A percentile compares a stretch with the other conserved stretches of the same genome.
phyloP scores from a whole-genome alignment of 2,113 vertebrate species.

The Brachirus orientalis region DNA sequence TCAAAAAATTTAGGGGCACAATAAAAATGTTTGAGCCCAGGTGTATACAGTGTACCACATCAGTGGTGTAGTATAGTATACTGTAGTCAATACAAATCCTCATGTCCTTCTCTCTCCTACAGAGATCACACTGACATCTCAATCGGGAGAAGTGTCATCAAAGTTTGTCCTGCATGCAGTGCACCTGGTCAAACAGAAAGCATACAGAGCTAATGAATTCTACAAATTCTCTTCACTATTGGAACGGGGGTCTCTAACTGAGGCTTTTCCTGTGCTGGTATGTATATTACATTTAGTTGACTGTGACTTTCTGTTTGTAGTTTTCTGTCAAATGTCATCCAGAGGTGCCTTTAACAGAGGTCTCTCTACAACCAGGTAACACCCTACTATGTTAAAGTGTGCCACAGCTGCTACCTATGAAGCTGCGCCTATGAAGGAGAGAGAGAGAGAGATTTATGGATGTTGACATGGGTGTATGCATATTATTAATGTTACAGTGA shows the following conservation, averaged over 20 bases:
- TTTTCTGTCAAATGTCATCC: no score
- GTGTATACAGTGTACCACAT: no score
- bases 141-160: slow-evolving; percentile 92
- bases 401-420: no score
- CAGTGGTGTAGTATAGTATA: no score
- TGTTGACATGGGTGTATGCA: background rate
- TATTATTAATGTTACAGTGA: background rate
- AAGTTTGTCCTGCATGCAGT: slow-evolving; percentile 97
- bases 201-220: slow-evolving; percentile 96
- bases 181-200: slow-evolving; percentile 94
- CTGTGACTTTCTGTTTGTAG: background rate
- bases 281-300: slow-evolving; percentile 9
- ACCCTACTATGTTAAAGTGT: no score
- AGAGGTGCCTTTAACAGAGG: no score
- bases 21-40: no score
- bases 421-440: no score
- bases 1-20: no score
- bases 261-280: slow-evolving; percentile 96
- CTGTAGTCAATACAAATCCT: no score
- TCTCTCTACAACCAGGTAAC: no score
- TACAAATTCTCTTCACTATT: slow-evolving; percentile 95
- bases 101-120: slow-evolving; percentile 25
- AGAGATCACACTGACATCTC: slow-evolving; percentile 94
- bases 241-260: slow-evolving; percentile 92
- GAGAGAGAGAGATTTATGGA: no score